These are phyloP conservation scores for Rhorus exstirpatorius DNA, from an alignment of 2,888 invertebrate species.

Conservation along the genomic window DNA sequence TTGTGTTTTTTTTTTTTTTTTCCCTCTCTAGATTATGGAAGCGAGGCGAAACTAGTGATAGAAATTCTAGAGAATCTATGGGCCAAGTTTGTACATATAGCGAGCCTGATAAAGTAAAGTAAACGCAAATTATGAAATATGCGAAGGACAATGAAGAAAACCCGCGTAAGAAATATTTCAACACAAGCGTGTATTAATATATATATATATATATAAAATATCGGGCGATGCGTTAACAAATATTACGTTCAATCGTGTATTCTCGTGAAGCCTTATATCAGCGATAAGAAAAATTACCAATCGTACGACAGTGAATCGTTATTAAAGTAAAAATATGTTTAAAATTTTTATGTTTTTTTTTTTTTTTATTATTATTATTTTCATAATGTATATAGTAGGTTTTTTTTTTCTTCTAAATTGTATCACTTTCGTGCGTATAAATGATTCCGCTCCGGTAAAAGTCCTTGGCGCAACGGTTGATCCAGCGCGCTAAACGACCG, in stretches of 20 bases:
- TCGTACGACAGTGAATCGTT: constrained; percentile 41
- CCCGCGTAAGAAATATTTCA: too few species aligned
- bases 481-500: constrained; percentile 42
- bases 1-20: too few species aligned
- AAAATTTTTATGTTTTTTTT: constrained; percentile 44
- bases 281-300: constrained; percentile 22
- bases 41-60: constrained; percentile 53
- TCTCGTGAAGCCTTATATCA: not conserved
- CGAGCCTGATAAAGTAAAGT: constrained; percentile 5
- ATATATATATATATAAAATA: constrained; percentile 38
- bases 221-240: not conserved
- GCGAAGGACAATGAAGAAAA: not conserved
- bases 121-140: not conserved
- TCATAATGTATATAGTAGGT: too few species aligned
- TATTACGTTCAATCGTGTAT: not conserved
- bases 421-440: constrained; percentile 78
- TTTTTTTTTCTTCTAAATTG: too few species aligned
- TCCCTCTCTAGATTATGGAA: constrained; percentile 68
- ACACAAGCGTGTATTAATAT: constrained; percentile 38
- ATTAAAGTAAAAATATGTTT: constrained; percentile 64
- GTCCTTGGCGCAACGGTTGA: constrained; percentile 37
- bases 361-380: constrained; percentile 69
- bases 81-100: constrained; percentile 44
- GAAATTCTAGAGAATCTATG: not conserved
- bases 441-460: constrained; percentile 75